Evolutionary conservation across 2,888 invertebrate genomes (phyloP), one percentile per base, ranked within the genome.

Genomic region (Clunio marinus): DNA sequence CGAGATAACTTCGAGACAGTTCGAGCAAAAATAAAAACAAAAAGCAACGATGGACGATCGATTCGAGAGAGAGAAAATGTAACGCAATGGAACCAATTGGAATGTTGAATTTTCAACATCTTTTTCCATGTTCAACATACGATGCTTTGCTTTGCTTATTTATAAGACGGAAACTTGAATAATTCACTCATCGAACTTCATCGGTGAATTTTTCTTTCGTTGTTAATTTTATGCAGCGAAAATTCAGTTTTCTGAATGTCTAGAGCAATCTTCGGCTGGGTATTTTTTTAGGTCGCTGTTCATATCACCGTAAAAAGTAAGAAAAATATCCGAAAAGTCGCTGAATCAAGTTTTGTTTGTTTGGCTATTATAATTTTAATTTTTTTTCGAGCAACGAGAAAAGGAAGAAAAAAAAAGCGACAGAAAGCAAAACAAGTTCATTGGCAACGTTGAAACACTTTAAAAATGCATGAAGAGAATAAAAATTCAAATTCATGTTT

Each of bases 401-500:
- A 57, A 57, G n/a, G 59, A 32, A 20, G 20, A n/a, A 3, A 35
- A n/a, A n/a, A n/a, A n/a, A n/a, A n/a, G n/a, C n/a, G n/a, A n/a
- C n/a, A n/a, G n/a, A 35, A n/a, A 51, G 22, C 51, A 59, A 59
- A 59, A 59, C 59, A 59, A 59, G 59, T 59, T 59, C 59, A 59
- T 59, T 59, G 59, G 59, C 59, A 59, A 59, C 59, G 59, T 15
- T 8, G 25, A 59, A 24, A 20, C 57, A n/a, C n/a, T 57, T 57
- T 57, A 57, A 57, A 59, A 59, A 59, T 59, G 59, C 59, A 59
- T 59, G 59, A 59, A 59, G 59, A 59, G 59, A 59, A 59, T 59
- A 32, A 17, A 24, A 59, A 35, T 59, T 59, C 35, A 28, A 35
- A 32, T 59, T 59, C 59, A 20, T 59, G 28, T 59, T 59, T 17